Evolutionary conservation across 2,888 invertebrate genomes (phyloP).

Genomic region (Drosophila villosipedis): DNA sequence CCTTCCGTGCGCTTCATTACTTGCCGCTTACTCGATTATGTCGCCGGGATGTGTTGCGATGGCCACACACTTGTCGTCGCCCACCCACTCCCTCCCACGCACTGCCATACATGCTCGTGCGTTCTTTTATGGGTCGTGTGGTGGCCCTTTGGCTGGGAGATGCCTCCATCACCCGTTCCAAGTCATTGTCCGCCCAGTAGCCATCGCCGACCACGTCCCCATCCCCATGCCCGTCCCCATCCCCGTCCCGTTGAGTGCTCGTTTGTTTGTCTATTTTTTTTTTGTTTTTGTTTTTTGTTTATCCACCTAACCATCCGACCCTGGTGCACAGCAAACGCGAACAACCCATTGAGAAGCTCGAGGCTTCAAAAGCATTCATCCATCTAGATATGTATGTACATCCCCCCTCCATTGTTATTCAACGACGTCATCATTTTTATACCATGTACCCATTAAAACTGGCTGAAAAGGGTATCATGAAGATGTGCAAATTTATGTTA

Average conservation of each 20-base stretch:
- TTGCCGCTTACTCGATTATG: slow-evolving; percentile 72
- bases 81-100: slow-evolving; percentile 2
- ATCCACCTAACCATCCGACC: slow-evolving; percentile 13
- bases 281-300: slow-evolving; percentile 54
- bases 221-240: slow-evolving; percentile 7
- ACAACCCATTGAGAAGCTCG: slow-evolving; percentile 43
- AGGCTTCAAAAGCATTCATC: slow-evolving; percentile 24
- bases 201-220: slow-evolving; percentile 15
- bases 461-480: neutral
- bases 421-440: slow-evolving; percentile 67
- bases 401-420: slow-evolving; percentile 37
- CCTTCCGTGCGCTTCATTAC: slow-evolving; percentile 65
- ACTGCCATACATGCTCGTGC: slow-evolving; percentile 20
- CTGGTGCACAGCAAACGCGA: slow-evolving; percentile 15
- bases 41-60: slow-evolving; percentile 49
- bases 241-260: slow-evolving; percentile 53
- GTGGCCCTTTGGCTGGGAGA: slow-evolving; percentile 45
- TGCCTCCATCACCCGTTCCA: slow-evolving; percentile 23
- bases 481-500: neutral
- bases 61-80: slow-evolving; percentile 33
- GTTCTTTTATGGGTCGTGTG: slow-evolving; percentile 69
- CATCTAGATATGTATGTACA: slow-evolving; percentile 35
- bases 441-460: neutral
- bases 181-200: slow-evolving; percentile 40
- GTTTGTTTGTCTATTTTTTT: slow-evolving; percentile 53